These are phyloP conservation scores for Miniopterus natalensis DNA, from an alignment of 2,113 vertebrate species.

Conservation along the genomic window DNA sequence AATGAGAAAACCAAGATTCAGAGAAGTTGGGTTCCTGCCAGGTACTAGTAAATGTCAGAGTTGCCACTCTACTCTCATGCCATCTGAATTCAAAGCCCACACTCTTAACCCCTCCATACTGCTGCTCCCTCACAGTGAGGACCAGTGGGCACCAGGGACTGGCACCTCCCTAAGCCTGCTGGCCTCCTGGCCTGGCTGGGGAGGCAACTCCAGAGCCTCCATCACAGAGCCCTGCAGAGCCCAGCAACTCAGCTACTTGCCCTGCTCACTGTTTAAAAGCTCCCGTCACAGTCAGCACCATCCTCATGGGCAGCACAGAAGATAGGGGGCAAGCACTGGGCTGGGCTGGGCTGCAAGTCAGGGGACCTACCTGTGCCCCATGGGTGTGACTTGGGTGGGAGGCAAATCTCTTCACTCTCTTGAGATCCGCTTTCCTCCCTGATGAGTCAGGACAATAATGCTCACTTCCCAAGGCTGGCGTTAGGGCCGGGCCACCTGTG, in stretches of 20 bases:
- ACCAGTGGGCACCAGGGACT: fast-evolving
- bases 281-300: background rate
- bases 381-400: background rate
- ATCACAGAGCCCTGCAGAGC: background rate
- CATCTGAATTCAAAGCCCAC: background rate
- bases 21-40: background rate
- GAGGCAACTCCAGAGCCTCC: background rate
- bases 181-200: background rate
- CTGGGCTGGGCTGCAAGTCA: background rate
- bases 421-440: background rate
- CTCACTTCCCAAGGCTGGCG: background rate
- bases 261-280: background rate
- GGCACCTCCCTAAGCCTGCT: background rate
- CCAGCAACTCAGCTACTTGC: background rate
- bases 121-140: background rate
- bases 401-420: too few species aligned
- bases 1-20: constrained; percentile 18
- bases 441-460: background rate
- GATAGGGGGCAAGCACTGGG: background rate
- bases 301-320: background rate
- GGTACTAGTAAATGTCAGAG: background rate
- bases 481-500: background rate
- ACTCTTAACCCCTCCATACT: background rate
- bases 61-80: background rate
- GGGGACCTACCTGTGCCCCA: background rate